A percentile compares a stretch with the other conserved stretches of the same genome.
phyloP scores from a whole-genome alignment of 2,888 invertebrate species.

The Trissonchulus sp. region DNA sequence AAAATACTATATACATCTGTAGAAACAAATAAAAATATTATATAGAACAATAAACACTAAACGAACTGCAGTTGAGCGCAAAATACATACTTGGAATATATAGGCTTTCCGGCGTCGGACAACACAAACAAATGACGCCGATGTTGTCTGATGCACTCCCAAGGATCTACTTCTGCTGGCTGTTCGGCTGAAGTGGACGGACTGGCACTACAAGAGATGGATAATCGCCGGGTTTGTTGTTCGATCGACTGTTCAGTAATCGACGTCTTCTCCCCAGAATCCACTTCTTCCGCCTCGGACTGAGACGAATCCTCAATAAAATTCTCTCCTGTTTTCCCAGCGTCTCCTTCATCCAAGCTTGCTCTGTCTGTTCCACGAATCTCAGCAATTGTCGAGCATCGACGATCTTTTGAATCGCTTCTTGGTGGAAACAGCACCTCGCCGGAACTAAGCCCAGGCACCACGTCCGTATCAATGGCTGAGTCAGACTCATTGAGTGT shows the following conservation, averaged over 20 bases:
- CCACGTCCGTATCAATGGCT: too few species aligned
- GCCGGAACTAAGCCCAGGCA: neutral
- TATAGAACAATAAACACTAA: neutral
- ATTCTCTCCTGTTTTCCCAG: too few species aligned
- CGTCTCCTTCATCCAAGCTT: neutral
- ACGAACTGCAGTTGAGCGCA: conserved; percentile 8
- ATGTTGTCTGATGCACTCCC: neutral
- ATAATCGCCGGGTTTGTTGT: neutral
- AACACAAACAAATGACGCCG: conserved; percentile 75
- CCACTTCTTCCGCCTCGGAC: neutral
- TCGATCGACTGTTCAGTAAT: neutral
- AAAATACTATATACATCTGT: too few species aligned
- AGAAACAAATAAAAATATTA: too few species aligned
- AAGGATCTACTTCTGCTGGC: neutral
- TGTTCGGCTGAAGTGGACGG: neutral
- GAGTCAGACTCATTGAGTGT: too few species aligned
- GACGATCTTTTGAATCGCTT: neutral
- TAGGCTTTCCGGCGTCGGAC: conserved; percentile 91
- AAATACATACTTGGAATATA: conserved; percentile 70
- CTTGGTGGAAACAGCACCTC: neutral
- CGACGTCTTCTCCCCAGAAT: neutral
- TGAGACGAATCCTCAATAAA: too few species aligned
- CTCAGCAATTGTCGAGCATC: neutral
- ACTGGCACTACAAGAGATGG: neutral
- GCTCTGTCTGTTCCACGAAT: neutral